Base-by-base conservation (phyloP, 2,888 invertebrate species). In the Drosophila tripunctata region DNA sequence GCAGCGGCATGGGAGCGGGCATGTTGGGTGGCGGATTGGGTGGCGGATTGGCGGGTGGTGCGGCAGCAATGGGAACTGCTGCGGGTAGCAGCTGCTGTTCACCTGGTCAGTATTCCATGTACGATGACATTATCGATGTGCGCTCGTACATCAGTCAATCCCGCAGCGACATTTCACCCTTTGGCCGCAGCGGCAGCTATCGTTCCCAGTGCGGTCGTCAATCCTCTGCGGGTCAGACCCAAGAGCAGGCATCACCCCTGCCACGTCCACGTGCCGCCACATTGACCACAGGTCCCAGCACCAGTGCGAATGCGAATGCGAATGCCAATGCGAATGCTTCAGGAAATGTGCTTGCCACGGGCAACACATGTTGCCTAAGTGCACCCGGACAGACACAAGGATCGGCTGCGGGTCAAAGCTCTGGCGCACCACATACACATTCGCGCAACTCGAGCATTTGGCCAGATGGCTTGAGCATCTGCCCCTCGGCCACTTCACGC, bases 401-500 rank as follows among this genome's bases (percentile, higher is more conserved):
- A n/a, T n/a, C n/a, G n/a, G n/a, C n/a, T n/a, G n/a, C n/a, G n/a
- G n/a, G 41, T 8, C 21, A 4, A 4, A 14, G 14, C 10, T 41
- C 36, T 36, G 64, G 57, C 0, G 33, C 54, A 0, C 38, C 30
- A 8, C 66, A 74, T 7, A 58, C 78, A 1, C 82, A 88, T 12
- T 86, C 87, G 7, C 88, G 89, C 31, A 90, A 90, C 68, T 90
- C 87, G 2, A 86, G 88, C 60, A 87, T 89, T 24, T 89, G 88
- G 38, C 94, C 94, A 19, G 96, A 96, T 88, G 93, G 94, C 56
- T 92, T 95, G 71, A 95, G 95, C 90, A 93, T 95, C 60, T 95
- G 95, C 68, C 94, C 95, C 0, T 95, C 96, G 2, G 94, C 95
- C 50, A 96, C 96, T 84, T 96, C 96, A 79, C 93, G 97, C 58